Evolutionary conservation across 2,797 vertebrate species (phyloP).

Genomic region (Microctenopoma lineatum): DNA sequence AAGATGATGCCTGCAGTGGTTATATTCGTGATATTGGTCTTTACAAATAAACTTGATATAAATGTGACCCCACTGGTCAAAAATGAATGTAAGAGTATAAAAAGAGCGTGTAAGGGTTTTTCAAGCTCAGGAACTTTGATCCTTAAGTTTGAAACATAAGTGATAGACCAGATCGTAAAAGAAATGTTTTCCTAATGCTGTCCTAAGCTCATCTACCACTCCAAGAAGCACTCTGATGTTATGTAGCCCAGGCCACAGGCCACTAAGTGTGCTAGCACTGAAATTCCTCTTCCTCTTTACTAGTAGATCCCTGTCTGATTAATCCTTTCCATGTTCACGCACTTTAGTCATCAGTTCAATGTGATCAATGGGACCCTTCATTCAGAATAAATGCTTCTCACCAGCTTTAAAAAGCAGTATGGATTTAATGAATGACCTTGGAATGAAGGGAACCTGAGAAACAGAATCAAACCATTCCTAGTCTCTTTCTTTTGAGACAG

Average conservation of each 20-base stretch:
- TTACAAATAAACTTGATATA: constrained; percentile 1
- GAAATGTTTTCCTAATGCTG: not conserved
- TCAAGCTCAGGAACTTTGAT: not conserved
- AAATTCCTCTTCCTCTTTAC: too few species aligned
- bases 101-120: not conserved
- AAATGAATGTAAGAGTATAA: not conserved
- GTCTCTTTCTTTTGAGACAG: constrained; percentile 41
- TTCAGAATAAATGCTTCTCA: constrained; percentile 17
- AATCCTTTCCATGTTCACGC: too few species aligned
- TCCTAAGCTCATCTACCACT: not conserved
- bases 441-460: constrained; percentile 49
- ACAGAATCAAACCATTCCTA: constrained; percentile 55
- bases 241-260: not conserved
- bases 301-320: too few species aligned
- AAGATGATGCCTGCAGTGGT: not conserved
- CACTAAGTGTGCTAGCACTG: too few species aligned
- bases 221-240: not conserved
- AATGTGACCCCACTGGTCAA: not conserved
- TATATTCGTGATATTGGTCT: not conserved
- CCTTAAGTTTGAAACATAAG: not conserved
- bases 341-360: not conserved
- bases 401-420: constrained; percentile 21
- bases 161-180: not conserved
- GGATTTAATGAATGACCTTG: constrained; percentile 56
- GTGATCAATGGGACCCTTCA: constrained; percentile 7